These are phyloP conservation scores for Polydrusus cervinus DNA, from an alignment of 2,888 invertebrate genomes.

Conservation along the genomic window DNA sequence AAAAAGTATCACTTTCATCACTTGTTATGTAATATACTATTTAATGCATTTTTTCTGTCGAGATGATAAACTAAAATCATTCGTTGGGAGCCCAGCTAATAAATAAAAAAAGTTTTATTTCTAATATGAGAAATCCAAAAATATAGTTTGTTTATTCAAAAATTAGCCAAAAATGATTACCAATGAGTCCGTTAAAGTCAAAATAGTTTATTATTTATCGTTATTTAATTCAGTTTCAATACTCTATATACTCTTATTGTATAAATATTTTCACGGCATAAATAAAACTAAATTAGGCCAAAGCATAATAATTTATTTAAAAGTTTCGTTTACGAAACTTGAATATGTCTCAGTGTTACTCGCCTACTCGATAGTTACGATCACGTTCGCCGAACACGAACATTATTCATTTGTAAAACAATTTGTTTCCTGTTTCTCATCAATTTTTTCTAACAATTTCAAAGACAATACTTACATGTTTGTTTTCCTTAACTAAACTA, in stretches of 20 bases:
- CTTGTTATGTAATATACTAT: too few relatives aligned
- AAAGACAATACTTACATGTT: constrained; percentile 29
- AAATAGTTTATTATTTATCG: neutral
- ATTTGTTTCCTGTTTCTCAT: constrained; percentile 29
- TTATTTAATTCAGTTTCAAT: too few relatives aligned
- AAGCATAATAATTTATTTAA: constrained; percentile 22
- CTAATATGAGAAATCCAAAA: too few relatives aligned
- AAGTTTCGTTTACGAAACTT: neutral
- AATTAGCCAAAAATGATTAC: too few relatives aligned
- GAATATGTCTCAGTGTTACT: constrained; percentile 12
- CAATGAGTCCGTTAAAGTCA: too few relatives aligned
- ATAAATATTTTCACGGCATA: neutral
- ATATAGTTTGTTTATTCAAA: too few relatives aligned
- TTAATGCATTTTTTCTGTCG: too few relatives aligned
- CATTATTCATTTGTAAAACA: constrained; percentile 19
- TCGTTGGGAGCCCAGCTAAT: too few relatives aligned
- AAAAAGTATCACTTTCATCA: too few relatives aligned
- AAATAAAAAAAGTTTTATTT: too few relatives aligned
- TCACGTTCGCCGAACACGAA: constrained; percentile 15
- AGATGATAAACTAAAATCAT: too few relatives aligned
- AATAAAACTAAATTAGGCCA: constrained; percentile 30
- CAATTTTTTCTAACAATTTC: constrained; percentile 21
- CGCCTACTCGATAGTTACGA: constrained; percentile 24
- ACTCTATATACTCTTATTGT: neutral
- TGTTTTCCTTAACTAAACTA: neutral